Conservation (phyloP, 2,797 vertebrate genomes). For the Tokudaia tokunoshimensis region DNA sequence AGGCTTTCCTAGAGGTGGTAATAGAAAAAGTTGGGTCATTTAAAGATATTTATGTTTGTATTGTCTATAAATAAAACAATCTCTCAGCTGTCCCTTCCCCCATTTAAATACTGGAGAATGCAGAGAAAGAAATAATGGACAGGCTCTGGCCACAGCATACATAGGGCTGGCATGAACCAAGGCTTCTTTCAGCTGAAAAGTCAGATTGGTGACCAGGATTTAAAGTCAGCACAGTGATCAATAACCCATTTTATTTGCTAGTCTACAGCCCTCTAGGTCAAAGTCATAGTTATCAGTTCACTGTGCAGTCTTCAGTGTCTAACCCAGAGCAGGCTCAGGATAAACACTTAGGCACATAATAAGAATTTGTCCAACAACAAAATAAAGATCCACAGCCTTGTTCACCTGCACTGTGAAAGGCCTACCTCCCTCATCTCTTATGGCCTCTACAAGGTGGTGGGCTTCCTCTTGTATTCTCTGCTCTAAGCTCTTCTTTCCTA, state of each 20-base stretch:
- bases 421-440: conserved; percentile 87
- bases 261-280: not conserved
- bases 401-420: not conserved
- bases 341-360: not conserved
- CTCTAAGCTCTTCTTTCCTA: conserved; percentile 89
- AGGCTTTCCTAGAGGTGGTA: conserved; percentile 83
- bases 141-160: not conserved
- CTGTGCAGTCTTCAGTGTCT: not conserved
- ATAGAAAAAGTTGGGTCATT: conserved; percentile 6
- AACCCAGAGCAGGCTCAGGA: not conserved
- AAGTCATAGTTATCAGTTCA: not conserved
- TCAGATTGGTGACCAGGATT: not conserved
- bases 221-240: not conserved
- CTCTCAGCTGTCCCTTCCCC: too few relatives aligned
- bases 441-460: conserved; percentile 40
- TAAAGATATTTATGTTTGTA: too few relatives aligned
- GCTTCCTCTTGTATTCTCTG: conserved; percentile 87
- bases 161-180: not conserved
- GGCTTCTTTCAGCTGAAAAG: not conserved
- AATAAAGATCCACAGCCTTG: not conserved
- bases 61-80: too few relatives aligned
- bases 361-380: not conserved
- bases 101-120: too few relatives aligned
- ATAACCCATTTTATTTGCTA: not conserved
- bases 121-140: not conserved